Evolutionary conservation across 2,888 invertebrate genomes (phyloP), one percentile per base, ranked within the genome.

Genomic region (Sinelater perroti): DNA sequence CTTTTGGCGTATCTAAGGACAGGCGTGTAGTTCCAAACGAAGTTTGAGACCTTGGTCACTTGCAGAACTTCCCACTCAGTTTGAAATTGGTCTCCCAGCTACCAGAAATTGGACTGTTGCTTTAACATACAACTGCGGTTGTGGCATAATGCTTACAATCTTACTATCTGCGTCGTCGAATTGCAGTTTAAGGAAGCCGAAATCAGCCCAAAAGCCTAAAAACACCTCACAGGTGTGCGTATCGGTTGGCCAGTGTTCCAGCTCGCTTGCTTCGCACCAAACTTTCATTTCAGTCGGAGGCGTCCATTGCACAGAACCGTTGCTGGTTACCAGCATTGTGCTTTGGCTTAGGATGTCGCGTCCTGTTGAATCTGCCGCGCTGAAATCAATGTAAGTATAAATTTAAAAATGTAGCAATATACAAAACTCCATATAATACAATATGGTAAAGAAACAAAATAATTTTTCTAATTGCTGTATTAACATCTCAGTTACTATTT

Each of bases 211-310:
- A 45, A 79, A 71, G n/a, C 77, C 77, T 18, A 80, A 67, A 36
- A 72, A 62, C 1, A 80, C 46, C 21, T 68, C 67, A 62, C 81
- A 81, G 3, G 55, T 64, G 54, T 80, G 79, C 3, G 63, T 63
- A 58, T 81, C 80, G 24, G 71, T 67, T 0, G 81, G 81, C 81
- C 81, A 81, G 16, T 71, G 64, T 2, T 69, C 71, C 17, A 80
- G 61, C 45, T 76, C 69, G 1, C 69, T 54, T 1, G 72, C 56
- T 55, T 70, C 66, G 52, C 80, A 80, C 71, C 78, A 77, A 1
- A 74, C 72, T 30, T 72, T 68, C 10, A 78, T 61, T 28, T 72
- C 63, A 1, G 74, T 60, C 1, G 65, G 40, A 0, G 79, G 72
- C 16, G 63, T 66, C 79, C 79, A 80, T 11, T 62, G 66, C 0